Evolutionary conservation across 2,797 vertebrate genomes (phyloP).

Genomic region (Denticeps clupeoides): DNA sequence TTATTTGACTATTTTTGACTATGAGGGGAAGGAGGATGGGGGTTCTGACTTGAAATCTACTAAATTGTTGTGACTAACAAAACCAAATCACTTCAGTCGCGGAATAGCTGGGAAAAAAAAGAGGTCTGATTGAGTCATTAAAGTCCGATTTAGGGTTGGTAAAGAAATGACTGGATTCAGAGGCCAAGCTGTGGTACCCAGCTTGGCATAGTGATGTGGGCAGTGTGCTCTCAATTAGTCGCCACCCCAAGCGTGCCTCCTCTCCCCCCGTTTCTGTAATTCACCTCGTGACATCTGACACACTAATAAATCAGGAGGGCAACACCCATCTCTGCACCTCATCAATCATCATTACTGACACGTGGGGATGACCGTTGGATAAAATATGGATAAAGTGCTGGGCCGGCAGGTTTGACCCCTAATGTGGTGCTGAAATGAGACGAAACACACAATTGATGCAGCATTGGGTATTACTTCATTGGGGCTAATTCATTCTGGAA

Average conservation of each 20-base stretch:
- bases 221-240: too few relatives aligned
- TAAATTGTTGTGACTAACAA: slow-evolving; percentile 1
- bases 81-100: not conserved
- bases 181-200: not conserved
- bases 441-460: too few relatives aligned
- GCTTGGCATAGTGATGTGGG: too few relatives aligned
- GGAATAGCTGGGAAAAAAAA: slow-evolving; percentile 7
- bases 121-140: slow-evolving; percentile 1
- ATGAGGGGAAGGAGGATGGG: too few relatives aligned
- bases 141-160: slow-evolving; percentile 11
- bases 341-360: slow-evolving; percentile 8
- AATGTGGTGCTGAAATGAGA: slow-evolving; percentile 1
- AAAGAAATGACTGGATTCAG: too few relatives aligned
- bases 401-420: not conserved
- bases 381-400: slow-evolving; percentile 1
- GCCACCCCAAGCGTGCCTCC: too few relatives aligned
- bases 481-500: too few relatives aligned
- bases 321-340: slow-evolving; percentile 1
- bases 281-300: slow-evolving; percentile 4
- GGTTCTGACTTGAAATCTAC: slow-evolving; percentile 1
- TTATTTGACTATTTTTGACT: too few relatives aligned
- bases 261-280: slow-evolving; percentile 12
- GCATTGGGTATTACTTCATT: too few relatives aligned
- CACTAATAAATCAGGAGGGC: slow-evolving; percentile 7
- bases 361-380: slow-evolving; percentile 1